Conservation (phyloP, 2,888 invertebrate species). For the Hemistola chrysoprasaria region DNA sequence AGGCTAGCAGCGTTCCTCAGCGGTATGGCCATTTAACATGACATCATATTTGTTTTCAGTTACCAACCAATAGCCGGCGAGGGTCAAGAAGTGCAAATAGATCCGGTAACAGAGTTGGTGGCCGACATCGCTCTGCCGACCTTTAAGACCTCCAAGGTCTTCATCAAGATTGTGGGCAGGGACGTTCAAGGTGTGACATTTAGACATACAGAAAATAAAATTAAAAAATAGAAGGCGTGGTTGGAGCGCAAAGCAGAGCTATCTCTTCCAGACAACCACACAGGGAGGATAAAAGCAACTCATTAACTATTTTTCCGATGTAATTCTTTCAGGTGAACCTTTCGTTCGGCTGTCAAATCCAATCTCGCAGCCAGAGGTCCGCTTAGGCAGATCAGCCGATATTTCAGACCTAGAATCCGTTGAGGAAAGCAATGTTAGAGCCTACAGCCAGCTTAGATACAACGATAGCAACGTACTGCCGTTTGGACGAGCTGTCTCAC, state of each 20-base stretch:
- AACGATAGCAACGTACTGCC: slow-evolving; percentile 53
- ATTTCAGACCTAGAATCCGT: slow-evolving; percentile 50
- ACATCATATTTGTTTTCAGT: slow-evolving; percentile 39
- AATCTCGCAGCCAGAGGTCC: slow-evolving; percentile 51
- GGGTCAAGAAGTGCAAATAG: slow-evolving; percentile 35
- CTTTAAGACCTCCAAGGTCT: slow-evolving; percentile 54
- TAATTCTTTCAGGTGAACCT: slow-evolving; percentile 68
- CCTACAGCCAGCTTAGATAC: slow-evolving; percentile 40
- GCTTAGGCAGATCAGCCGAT: slow-evolving; percentile 58
- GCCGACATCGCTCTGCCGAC: slow-evolving; percentile 55
- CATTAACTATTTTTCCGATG: too few relatives aligned
- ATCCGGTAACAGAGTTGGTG: slow-evolving; percentile 43
- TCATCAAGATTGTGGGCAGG: slow-evolving; percentile 67
- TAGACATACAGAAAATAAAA: too few relatives aligned
- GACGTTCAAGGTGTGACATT: slow-evolving; percentile 54
- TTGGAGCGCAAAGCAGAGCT: too few relatives aligned
- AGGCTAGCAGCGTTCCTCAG: too few relatives aligned
- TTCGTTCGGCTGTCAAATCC: slow-evolving; percentile 67
- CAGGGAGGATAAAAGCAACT: too few relatives aligned
- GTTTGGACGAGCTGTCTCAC: slow-evolving; percentile 47
- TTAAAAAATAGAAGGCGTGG: too few relatives aligned
- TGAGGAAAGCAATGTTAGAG: slow-evolving; percentile 48
- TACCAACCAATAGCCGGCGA: slow-evolving; percentile 58
- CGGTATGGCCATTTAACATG: too few relatives aligned
- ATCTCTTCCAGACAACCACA: too few relatives aligned